These are phyloP conservation scores for Glaucomys volans DNA, from an alignment of 2,113 vertebrate genomes.

Conservation along the genomic window DNA sequence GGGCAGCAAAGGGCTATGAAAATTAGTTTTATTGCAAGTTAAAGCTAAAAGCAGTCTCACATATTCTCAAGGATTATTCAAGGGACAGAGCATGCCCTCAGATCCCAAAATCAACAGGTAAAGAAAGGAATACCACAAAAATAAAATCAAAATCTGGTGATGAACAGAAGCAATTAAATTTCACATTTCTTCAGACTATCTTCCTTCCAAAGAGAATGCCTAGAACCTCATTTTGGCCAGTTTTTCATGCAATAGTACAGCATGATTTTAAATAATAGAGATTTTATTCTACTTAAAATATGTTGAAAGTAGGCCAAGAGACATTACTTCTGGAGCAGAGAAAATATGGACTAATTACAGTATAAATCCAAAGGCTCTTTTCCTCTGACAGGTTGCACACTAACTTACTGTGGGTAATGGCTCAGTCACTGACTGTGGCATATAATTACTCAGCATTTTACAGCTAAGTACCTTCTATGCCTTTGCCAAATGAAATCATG, in stretches of 20 bases:
- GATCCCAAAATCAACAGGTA: not conserved
- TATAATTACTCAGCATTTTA: conserved; percentile 56
- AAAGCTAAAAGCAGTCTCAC: not conserved
- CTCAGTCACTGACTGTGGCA: not conserved
- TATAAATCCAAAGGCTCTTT: conserved; percentile 25
- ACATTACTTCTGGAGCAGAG: conserved; percentile 27
- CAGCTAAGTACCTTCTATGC: not conserved
- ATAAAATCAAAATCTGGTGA: conserved; percentile 38
- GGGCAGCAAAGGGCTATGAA: not conserved
- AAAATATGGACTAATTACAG: conserved; percentile 47
- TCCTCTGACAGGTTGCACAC: not conserved
- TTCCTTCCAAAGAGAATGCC: conserved; percentile 27
- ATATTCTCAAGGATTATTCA: not conserved
- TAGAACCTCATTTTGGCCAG: not conserved
- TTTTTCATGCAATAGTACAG: not conserved
- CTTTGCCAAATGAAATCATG: conserved; percentile 50
- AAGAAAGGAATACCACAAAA: conserved; percentile 12
- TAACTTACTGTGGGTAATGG: conserved; percentile 4
- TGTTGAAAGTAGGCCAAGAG: not conserved
- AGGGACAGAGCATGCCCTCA: not conserved
- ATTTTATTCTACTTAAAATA: conserved; percentile 44
- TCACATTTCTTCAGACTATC: not conserved
- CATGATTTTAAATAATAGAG: conserved; percentile 39
- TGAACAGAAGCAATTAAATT: conserved; percentile 25
- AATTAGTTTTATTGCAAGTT: conserved; percentile 20